A percentile compares a stretch with the other conserved stretches of the same genome.
These are phyloP conservation scores for Cephus pulcher DNA, from an alignment of 2,888 invertebrate genomes.

Conservation along the genomic window DNA sequence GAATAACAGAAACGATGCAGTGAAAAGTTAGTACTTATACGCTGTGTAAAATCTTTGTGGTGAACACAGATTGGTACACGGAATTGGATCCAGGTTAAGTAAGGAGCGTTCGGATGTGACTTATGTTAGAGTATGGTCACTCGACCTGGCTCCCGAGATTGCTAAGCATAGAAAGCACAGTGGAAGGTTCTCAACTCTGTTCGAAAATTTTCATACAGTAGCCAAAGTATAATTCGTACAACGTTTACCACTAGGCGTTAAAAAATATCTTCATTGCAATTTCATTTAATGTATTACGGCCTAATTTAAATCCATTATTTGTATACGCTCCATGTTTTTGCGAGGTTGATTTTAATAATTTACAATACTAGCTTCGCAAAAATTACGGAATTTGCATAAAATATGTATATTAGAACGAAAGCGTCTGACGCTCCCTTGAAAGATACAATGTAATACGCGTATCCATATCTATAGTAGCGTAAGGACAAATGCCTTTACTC, in stretches of 20 bases:
- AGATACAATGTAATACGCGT: neutral
- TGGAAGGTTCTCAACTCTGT: neutral
- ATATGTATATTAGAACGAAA: neutral
- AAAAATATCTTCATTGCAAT: neutral
- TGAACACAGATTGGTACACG: neutral
- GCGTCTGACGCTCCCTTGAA: neutral
- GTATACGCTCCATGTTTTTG: neutral
- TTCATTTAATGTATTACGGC: neutral
- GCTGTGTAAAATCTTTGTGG: neutral
- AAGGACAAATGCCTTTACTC: neutral
- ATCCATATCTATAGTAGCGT: neutral
- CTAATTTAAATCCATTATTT: neutral
- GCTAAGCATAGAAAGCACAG: neutral
- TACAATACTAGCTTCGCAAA: neutral
- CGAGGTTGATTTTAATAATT: neutral
- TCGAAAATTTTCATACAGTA: neutral
- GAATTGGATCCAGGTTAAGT: neutral
- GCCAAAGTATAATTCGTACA: neutral
- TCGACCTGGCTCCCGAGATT: neutral
- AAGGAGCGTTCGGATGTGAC: neutral
- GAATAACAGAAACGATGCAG: neutral
- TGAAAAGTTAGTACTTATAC: neutral
- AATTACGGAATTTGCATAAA: neutral
- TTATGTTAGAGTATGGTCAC: neutral
- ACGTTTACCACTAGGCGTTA: neutral